Evolutionary conservation across 2,113 vertebrate species (phyloP), one percentile per base, ranked within the genome.

Genomic region (Holacanthus passer): DNA sequence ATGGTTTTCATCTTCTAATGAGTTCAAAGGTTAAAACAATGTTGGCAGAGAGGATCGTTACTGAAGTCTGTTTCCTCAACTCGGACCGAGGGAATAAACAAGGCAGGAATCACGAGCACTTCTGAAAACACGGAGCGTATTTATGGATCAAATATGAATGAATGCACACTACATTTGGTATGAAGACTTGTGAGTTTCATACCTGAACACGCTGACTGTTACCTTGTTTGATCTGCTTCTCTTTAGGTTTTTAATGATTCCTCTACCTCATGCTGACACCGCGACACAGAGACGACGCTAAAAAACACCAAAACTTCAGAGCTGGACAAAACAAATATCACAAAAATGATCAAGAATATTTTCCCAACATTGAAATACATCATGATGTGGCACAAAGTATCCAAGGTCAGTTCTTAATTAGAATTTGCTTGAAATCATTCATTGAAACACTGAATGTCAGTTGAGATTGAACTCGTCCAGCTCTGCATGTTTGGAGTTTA

Each of bases 231-330:
- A 59, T 59, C 70, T 29, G 65, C 66, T 77, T 56, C 41, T 77
- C 68, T 52, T 48, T 47, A 17, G 55, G 53, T 83, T 76, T 53
- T 5, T 20, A 53, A 41, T 13, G 69, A 68, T 73, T 65, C 43
- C 81, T 80, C 88, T 89, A 92, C 90, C 90, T 92, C 88, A 74
- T 22, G 37, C 58, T 39, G 68, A 81, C 4, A 41, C 9, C 62
- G 27, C n/a, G 19, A 52, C 63, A 8, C 41, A 63, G 53, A 6
- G 20, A 14, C 35, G 50, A 50, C 55, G 8, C 39, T 41, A 7
- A 41, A 10, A 10, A 2, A 10, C 39, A 41, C 43, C 0, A 8
- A 16, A 24, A 53, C 24, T 12, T 39, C 60, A 22, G 35, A 20
- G 32, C 58, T 12, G 9, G 20, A 62, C 10, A 12, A 20, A 60